Conservation (phyloP, 2,888 invertebrate genomes). For the Idaea dimidiata region DNA sequence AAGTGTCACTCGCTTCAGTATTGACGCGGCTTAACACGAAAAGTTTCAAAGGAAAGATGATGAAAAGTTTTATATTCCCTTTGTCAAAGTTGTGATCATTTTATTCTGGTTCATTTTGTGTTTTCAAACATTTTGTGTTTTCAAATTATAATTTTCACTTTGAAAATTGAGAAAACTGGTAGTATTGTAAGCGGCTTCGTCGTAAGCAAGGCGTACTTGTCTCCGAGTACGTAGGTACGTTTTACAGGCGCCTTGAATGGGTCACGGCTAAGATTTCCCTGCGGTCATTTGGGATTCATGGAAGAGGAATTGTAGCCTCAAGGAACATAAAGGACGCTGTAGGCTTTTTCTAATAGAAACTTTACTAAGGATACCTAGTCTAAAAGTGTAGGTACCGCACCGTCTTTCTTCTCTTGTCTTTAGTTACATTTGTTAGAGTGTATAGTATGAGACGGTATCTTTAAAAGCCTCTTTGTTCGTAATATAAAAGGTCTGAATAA, state of each 20-base stretch:
- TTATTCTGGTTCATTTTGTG: not conserved
- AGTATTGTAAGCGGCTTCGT: slow-evolving; percentile 15
- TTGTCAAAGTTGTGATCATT: not conserved
- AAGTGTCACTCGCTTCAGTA: not conserved
- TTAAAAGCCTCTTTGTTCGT: slow-evolving; percentile 44
- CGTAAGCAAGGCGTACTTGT: slow-evolving; percentile 24
- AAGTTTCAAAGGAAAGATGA: not conserved
- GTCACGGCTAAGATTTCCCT: slow-evolving; percentile 81
- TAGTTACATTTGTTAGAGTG: slow-evolving; percentile 58
- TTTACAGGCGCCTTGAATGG: slow-evolving; percentile 68
- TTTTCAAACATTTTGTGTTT: slow-evolving; percentile 15
- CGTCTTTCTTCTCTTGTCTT: slow-evolving; percentile 58
- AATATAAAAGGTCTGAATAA: slow-evolving; percentile 28
- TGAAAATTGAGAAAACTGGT: slow-evolving; percentile 22
- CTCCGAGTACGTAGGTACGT: slow-evolving; percentile 33
- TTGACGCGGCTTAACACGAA: not conserved
- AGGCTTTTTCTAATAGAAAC: slow-evolving; percentile 70
- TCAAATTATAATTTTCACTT: slow-evolving; percentile 21
- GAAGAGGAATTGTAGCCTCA: slow-evolving; percentile 76
- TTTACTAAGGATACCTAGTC: slow-evolving; percentile 37
- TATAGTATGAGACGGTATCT: slow-evolving; percentile 33
- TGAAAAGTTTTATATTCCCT: not conserved
- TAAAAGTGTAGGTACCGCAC: slow-evolving; percentile 43
- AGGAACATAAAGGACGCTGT: slow-evolving; percentile 76
- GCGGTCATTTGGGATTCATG: slow-evolving; percentile 81